phyloP scores from a whole-genome alignment of 2,888 invertebrate genomes.

The Petrolisthes cinctipes region DNA sequence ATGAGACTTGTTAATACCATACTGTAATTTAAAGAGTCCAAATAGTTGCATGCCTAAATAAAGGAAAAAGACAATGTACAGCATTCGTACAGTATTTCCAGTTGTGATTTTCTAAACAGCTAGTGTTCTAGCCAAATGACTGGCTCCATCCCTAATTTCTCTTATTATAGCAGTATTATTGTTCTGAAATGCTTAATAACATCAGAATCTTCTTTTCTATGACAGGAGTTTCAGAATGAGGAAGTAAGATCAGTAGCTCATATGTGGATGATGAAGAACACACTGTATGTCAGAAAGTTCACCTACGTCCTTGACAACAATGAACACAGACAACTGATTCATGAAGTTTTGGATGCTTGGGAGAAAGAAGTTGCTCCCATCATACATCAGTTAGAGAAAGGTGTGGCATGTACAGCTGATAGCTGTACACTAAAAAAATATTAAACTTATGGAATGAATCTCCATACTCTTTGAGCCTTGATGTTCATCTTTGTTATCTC shows the following conservation, averaged over 20 bases:
- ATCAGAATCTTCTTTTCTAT: conserved; percentile 36
- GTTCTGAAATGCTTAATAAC: neutral
- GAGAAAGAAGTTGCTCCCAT: conserved; percentile 76
- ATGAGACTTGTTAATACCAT: too few relatives aligned
- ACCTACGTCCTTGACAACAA: conserved; percentile 78
- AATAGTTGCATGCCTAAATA: too few relatives aligned
- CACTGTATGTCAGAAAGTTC: conserved; percentile 80
- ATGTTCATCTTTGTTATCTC: neutral
- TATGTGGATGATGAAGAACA: conserved; percentile 82
- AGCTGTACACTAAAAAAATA: neutral
- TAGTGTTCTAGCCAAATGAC: too few relatives aligned
- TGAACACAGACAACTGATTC: conserved; percentile 74
- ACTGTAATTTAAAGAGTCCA: too few relatives aligned
- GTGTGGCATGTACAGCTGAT: neutral
- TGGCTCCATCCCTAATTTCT: too few relatives aligned
- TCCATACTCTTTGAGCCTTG: neutral
- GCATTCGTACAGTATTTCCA: too few relatives aligned
- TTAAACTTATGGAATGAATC: too few relatives aligned
- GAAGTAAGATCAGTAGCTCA: conserved; percentile 77
- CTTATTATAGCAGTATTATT: too few relatives aligned
- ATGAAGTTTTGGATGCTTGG: conserved; percentile 77
- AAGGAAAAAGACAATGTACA: too few relatives aligned
- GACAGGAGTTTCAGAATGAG: conserved; percentile 80
- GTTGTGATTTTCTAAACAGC: too few relatives aligned
- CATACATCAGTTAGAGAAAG: conserved; percentile 33